phyloP scores from a whole-genome alignment of 1,140 invertebrate genomes.

The Mizuhopecten yessoensis region DNA sequence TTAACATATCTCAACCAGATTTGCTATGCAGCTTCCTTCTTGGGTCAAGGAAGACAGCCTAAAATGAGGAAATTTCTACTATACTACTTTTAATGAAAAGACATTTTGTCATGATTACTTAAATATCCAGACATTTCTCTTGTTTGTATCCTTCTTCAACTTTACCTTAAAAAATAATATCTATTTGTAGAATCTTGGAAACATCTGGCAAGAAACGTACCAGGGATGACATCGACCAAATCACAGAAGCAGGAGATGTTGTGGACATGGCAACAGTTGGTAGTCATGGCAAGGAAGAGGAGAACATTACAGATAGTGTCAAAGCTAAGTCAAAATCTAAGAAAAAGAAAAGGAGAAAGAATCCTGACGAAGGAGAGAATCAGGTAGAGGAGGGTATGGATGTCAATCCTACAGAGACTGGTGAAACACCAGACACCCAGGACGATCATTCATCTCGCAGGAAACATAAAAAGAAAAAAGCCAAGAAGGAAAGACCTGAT shows the following conservation, averaged over 20 bases:
- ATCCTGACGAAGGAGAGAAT: neutral
- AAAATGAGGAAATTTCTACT: too few relatives aligned
- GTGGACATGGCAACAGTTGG: neutral
- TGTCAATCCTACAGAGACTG: neutral
- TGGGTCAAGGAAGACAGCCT: too few relatives aligned
- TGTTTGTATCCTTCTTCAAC: too few relatives aligned
- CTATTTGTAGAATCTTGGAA: neutral
- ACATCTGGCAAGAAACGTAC: neutral
- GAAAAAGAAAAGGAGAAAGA: constrained; percentile 49
- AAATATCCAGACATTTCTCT: too few relatives aligned
- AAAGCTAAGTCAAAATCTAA: neutral
- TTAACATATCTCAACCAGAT: too few relatives aligned
- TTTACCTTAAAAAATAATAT: too few relatives aligned
- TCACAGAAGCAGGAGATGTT: neutral
- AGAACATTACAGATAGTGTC: neutral
- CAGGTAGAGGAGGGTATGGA: neutral
- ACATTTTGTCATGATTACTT: too few relatives aligned
- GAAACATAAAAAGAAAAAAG: neutral
- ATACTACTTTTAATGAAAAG: too few relatives aligned
- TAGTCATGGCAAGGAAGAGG: neutral
- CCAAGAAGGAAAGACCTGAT: neutral
- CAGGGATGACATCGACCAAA: neutral
- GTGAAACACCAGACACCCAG: neutral
- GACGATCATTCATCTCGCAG: neutral
- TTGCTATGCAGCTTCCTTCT: too few relatives aligned